Evolutionary conservation across 92 coral and sea anemone species (phyloP).

Genomic region (Phenganax marumi): DNA sequence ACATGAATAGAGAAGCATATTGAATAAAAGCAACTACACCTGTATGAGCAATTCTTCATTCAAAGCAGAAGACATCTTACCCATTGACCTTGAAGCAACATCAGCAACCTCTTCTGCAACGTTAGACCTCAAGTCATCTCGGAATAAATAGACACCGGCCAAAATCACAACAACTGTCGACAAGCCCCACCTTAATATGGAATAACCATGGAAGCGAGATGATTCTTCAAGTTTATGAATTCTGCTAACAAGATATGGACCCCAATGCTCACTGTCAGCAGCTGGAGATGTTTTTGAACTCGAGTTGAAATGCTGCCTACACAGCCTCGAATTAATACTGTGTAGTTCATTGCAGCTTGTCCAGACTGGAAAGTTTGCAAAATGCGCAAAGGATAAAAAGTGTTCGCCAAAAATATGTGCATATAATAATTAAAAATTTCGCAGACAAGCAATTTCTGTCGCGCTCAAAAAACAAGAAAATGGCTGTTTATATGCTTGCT

Average conservation of each 20-base stretch:
- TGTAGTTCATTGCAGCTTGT: neutral
- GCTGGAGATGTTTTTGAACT: neutral
- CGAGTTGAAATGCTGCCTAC: neutral
- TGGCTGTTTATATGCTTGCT: no score
- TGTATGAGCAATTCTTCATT: neutral
- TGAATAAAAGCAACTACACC: neutral
- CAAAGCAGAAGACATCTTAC: conserved; percentile 47
- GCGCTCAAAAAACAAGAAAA: no score
- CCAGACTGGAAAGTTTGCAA: no score
- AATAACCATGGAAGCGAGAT: conserved; percentile 79
- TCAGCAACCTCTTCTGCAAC: conserved; percentile 98
- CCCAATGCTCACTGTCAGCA: conserved; percentile 21
- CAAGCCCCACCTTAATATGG: conserved; percentile 85
- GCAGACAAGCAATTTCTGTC: no score
- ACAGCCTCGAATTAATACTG: neutral
- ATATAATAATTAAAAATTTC: no score
- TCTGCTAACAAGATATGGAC: conserved; percentile 47
- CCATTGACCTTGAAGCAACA: conserved; percentile 91
- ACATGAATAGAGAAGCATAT: neutral
- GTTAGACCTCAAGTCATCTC: conserved; percentile 82
- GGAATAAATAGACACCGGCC: conserved; percentile 70
- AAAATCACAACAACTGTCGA: conserved; percentile 51
- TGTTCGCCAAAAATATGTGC: no score
- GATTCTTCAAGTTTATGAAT: conserved; percentile 80
- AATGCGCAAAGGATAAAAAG: no score